A percentile compares a stretch with the other conserved stretches of the same genome.
phyloP scores from a whole-genome alignment of 2,113 vertebrate genomes.

The Bagarius yarrelli region DNA sequence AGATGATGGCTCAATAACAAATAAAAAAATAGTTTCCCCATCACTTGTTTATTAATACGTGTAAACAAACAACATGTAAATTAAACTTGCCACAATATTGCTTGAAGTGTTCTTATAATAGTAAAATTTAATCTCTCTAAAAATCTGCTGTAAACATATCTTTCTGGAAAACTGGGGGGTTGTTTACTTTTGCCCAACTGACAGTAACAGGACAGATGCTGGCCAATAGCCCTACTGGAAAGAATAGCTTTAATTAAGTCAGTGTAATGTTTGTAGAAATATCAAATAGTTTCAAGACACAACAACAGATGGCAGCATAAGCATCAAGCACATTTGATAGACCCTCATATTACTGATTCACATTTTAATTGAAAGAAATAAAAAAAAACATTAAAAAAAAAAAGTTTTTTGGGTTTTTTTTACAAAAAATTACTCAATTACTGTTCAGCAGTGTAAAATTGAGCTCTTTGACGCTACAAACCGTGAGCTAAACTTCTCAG shows the following conservation, averaged over 20 bases:
- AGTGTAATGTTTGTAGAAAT: neutral
- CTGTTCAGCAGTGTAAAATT: neutral
- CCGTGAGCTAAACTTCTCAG: neutral
- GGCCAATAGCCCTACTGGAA: neutral
- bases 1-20: conserved; percentile 9
- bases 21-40: neutral
- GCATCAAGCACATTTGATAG: no score
- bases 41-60: neutral
- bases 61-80: neutral
- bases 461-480: neutral
- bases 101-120: no score
- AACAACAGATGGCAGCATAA: no score
- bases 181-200: no score
- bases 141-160: no score
- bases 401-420: no score
- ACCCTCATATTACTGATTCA: neutral
- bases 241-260: neutral
- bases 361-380: neutral
- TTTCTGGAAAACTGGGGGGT: no score
- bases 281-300: no score
- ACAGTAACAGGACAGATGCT: neutral
- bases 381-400: neutral
- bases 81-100: no score
- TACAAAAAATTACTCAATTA: neutral
- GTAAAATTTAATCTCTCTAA: no score